Conservation (phyloP, 2,888 invertebrate genomes). For the Lomographa bimaculata region DNA sequence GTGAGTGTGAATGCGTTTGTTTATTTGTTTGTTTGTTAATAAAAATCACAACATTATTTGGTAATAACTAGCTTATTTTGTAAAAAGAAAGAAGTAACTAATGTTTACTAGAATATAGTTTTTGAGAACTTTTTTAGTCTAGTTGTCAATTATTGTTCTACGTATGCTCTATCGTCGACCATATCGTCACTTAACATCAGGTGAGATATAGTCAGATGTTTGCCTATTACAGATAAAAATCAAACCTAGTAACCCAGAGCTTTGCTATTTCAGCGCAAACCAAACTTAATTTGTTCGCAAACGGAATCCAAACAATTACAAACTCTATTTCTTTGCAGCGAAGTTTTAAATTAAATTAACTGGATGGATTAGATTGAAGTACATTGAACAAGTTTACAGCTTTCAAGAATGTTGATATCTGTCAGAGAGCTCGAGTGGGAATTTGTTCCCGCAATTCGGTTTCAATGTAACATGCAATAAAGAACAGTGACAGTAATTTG, state of each 20-base stretch:
- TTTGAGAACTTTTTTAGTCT: too few species aligned
- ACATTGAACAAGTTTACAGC: conserved; percentile 6
- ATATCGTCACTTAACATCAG: too few species aligned
- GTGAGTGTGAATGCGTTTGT: too few species aligned
- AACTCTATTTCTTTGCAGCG: background rate
- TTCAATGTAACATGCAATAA: conserved; percentile 16
- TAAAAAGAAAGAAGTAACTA: too few species aligned
- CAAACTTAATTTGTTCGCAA: conserved; percentile 9
- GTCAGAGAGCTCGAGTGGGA: conserved; percentile 7
- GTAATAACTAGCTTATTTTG: too few species aligned
- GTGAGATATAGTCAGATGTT: too few species aligned
- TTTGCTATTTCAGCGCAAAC: conserved; percentile 1
- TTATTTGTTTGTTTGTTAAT: too few species aligned
- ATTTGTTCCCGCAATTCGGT: conserved; percentile 14
- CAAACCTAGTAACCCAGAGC: conserved; percentile 6
- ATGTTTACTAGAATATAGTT: too few species aligned
- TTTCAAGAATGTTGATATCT: conserved; percentile 13
- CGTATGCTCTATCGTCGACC: too few species aligned
- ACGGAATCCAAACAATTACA: conserved; percentile 7
- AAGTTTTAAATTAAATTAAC: conserved; percentile 1
- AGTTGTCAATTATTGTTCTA: too few species aligned
- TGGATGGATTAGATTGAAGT: conserved; percentile 1
- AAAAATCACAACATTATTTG: too few species aligned
- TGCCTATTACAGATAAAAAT: too few species aligned
- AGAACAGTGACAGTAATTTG: conserved; percentile 4